These are phyloP conservation scores for Abrostola triplasia DNA, from an alignment of 2,888 invertebrate species.

Conservation along the genomic window DNA sequence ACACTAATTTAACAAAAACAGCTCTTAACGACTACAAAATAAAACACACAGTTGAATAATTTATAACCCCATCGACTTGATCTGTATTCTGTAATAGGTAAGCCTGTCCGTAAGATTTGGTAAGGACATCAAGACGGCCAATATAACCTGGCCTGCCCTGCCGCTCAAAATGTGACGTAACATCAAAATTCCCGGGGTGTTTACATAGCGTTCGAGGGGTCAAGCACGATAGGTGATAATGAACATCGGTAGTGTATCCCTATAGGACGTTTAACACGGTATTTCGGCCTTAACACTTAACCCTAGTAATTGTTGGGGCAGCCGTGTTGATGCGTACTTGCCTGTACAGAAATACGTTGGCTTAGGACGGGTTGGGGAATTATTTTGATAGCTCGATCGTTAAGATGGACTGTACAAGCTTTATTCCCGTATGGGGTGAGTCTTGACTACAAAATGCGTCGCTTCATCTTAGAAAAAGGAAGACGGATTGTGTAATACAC, in stretches of 20 bases:
- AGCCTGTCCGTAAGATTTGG: slow-evolving; percentile 67
- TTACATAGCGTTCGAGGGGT: slow-evolving; percentile 60
- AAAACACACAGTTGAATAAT: slow-evolving; percentile 44
- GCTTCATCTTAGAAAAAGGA: neutral
- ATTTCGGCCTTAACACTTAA: slow-evolving; percentile 81
- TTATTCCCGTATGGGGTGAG: neutral
- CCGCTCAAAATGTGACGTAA: slow-evolving; percentile 10
- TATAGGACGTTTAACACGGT: slow-evolving; percentile 80
- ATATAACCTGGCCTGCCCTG: slow-evolving; percentile 20
- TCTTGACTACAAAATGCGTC: neutral
- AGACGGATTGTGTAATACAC: too few relatives aligned
- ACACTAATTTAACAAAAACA: slow-evolving; percentile 24
- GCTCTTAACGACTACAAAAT: slow-evolving; percentile 10
- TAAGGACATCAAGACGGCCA: slow-evolving; percentile 49
- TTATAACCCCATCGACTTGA: slow-evolving; percentile 44
- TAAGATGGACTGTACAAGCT: slow-evolving; percentile 7
- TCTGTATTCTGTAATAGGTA: slow-evolving; percentile 63
- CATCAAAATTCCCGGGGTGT: slow-evolving; percentile 31
- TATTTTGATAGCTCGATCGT: slow-evolving; percentile 58
- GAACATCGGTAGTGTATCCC: slow-evolving; percentile 74
- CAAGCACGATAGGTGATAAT: slow-evolving; percentile 80
- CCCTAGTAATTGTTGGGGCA: slow-evolving; percentile 83
- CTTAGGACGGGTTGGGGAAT: slow-evolving; percentile 55
- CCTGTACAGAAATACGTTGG: slow-evolving; percentile 58
- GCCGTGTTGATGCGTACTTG: slow-evolving; percentile 69